Evolutionary conservation across 2,113 vertebrate genomes (phyloP).

Genomic region (Neolamprologus brichardi): DNA sequence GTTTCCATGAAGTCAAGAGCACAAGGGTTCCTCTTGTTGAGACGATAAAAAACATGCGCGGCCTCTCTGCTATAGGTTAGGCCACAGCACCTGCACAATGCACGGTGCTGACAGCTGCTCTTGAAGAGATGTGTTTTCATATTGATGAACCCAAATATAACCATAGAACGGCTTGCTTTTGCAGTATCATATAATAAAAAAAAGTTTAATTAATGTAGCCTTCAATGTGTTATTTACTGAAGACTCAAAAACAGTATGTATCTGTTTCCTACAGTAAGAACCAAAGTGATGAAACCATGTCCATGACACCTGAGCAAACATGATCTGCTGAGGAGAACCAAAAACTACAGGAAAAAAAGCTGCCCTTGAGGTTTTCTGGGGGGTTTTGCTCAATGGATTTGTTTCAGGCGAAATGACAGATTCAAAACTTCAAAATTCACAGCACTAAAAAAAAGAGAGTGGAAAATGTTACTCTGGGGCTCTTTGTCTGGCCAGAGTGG

Average conservation of each 20-base stretch:
- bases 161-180: neutral
- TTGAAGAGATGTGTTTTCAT: conserved; percentile 9
- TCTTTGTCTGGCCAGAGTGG: neutral
- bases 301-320: neutral
- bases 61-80: conserved; percentile 23
- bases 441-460: neutral
- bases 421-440: neutral
- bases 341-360: neutral
- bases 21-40: conserved; percentile 64
- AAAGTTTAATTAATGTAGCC: neutral
- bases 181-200: neutral
- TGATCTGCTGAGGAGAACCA: neutral
- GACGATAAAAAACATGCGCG: conserved; percentile 19
- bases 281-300: neutral
- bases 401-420: neutral
- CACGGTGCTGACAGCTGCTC: conserved; percentile 28
- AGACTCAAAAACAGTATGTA: neutral
- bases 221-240: neutral
- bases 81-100: conserved; percentile 34
- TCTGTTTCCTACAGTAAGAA: neutral
- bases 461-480: neutral
- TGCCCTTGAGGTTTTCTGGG: neutral
- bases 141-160: neutral
- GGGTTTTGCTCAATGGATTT: rapidly evolving
- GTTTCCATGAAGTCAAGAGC: conserved; percentile 48